Base-by-base conservation (phyloP, 2,797 vertebrate species). In the Lacerta bilineata region DNA sequence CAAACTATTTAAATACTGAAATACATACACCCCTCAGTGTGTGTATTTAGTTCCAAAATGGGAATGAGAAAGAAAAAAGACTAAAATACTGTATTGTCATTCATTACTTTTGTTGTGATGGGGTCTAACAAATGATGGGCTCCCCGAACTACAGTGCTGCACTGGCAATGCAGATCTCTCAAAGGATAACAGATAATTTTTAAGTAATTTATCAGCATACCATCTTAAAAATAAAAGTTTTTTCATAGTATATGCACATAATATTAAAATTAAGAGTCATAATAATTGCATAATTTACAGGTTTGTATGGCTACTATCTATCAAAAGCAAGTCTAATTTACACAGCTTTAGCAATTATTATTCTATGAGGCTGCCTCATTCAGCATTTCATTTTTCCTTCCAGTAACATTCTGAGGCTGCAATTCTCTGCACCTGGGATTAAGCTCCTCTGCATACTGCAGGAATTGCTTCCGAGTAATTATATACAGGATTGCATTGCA, bases 71-170 rank as follows among this genome's bases (percentile, higher is more conserved):
- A 33, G 78, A 36, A 72, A 43, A 18, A 88, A 80, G 41, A 81
- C 83, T 93, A 92, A 85, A 89, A 92, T 3, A 41, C 33, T 89
- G 33, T 88, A 68, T 27, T 71, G 90, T 96, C 96, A 96, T 95
- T 96, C 92, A 93, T 23, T 95, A 92, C 94, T 92, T 90, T 95
- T 96, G 95, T 94, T 93, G 94, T 87, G 80, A 95, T 94, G 94
- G 68, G 94, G 91, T 80, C 66, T 82, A 88, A 64, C 83, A 87
- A 88, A 88, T 78, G 83, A 76, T 33, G 43, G 20, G 90, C 71
- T 68, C 50, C 41, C 71, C 20, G 74, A 80, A 11, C 69, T 0
- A 78, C n/a, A 64, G 39, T 82, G 87, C 41, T 80, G 87, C 83
- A 43, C 11, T 78, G 89, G 64, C 83, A 81, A 8, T 0, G 3